Base-by-base conservation (phyloP, 2,113 vertebrate species). In the Aythya baeri region DNA sequence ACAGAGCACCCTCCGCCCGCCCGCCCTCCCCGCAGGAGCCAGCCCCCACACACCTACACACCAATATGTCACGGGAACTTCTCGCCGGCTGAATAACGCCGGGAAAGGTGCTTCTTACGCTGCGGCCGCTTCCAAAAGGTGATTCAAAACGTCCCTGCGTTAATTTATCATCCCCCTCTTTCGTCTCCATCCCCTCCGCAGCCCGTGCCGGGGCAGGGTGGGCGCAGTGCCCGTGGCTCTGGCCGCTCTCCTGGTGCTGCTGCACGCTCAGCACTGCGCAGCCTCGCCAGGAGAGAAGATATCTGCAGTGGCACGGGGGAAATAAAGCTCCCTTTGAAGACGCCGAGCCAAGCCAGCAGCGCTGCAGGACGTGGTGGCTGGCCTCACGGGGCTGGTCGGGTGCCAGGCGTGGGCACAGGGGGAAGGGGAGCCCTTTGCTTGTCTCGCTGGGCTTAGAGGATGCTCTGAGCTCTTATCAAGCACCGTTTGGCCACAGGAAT, bases 1-100 rank as follows among this genome's bases (percentile, higher is more conserved):
- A 91, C 97, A 96, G 80, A 91, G 82, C 94, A 79, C 86, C 92
- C 97, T 94, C 17, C 77, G 93, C 89, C 76, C 52, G 93, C 89
- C 76, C 52, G 72, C 52, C 84, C 89, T 90, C 67, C 59, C 77
- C 65, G 13, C 54, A 87, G 94, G 93, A 97, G 83, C 62, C 81
- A 95, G 59, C 97, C 89, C 81, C n/a, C 59, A 72, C 89, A 96
- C 96, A 83, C 97, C 91, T 88, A 95, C 88, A 16, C 83, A 70
- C 75, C 94, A 83, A 79, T 96, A 97, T 97, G 96, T 94, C 58
- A 78, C 38, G 41, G 68, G 94, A 94, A 68, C 84, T 62, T 76
- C 1, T 6, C 75, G 36, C n/a, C 91, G 67, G 79, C 57, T 57
- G 79, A 96, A 88, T 68, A 71, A 75, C 86, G 62, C 57, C 70